phyloP scores from a whole-genome alignment of 2,888 invertebrate genomes.

The Polyommatus iphigenia region DNA sequence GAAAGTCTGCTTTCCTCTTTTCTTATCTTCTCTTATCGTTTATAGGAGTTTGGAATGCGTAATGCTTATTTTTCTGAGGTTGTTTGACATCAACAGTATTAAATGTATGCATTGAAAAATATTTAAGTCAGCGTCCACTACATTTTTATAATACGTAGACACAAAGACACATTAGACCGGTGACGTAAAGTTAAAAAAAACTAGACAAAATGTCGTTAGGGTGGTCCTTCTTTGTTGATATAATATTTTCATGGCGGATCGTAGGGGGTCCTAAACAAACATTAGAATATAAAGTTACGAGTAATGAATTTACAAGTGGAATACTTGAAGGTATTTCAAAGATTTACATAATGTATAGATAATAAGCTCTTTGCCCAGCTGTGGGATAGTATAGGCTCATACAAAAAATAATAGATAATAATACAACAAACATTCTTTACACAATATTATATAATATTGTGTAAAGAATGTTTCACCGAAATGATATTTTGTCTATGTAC shows the following conservation, averaged over 20 bases:
- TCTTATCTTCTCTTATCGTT: background rate
- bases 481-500: too few relatives aligned
- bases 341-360: background rate
- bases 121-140: background rate
- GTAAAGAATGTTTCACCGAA: too few relatives aligned
- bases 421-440: too few relatives aligned
- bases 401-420: too few relatives aligned
- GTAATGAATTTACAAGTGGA: conserved; percentile 28
- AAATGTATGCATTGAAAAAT: background rate
- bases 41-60: background rate
- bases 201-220: conserved; percentile 33
- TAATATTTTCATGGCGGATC: conserved; percentile 41
- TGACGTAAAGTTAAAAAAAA: conserved; percentile 8
- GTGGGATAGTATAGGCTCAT: too few relatives aligned
- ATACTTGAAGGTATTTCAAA: conserved; percentile 6
- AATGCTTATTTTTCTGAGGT: background rate
- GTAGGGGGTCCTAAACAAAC: conserved; percentile 44
- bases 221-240: conserved; percentile 42
- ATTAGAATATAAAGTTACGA: conserved; percentile 35
- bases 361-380: too few relatives aligned
- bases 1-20: background rate
- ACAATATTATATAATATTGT: too few relatives aligned
- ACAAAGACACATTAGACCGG: conserved; percentile 7
- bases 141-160: background rate
- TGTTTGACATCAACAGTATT: background rate